A percentile compares a stretch with the other conserved stretches of the same genome.
Evolutionary conservation across 2,113 vertebrate species (phyloP).

Genomic region (Melozone crissalis): DNA sequence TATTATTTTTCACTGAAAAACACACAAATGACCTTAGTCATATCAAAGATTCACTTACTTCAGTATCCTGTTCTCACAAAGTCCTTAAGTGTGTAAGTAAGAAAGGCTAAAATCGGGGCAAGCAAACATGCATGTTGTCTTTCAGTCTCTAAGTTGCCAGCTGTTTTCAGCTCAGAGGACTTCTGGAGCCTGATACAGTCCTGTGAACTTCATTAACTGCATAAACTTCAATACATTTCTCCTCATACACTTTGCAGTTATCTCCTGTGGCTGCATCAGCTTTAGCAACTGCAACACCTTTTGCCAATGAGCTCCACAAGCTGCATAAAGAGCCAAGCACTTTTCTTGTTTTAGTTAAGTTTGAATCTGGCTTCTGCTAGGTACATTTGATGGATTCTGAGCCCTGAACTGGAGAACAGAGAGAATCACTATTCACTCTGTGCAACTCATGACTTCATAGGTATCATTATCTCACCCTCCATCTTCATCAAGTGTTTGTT

Average conservation of each 20-base stretch:
- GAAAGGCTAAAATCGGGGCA: neutral
- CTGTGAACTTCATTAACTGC: neutral
- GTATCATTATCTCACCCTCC: neutral
- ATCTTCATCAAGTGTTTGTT: neutral
- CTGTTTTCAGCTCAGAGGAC: neutral
- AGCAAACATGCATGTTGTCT: neutral
- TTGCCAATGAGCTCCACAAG: neutral
- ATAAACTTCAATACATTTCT: neutral
- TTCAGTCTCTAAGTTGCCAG: neutral
- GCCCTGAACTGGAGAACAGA: neutral
- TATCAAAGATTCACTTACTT: neutral
- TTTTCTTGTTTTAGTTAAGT: neutral
- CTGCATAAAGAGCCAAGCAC: neutral
- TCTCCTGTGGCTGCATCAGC: neutral
- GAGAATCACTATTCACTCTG: neutral
- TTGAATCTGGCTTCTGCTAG: neutral
- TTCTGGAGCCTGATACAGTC: neutral
- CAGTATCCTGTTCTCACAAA: neutral
- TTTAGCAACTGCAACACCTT: neutral
- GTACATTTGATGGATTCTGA: neutral
- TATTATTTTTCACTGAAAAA: neutral
- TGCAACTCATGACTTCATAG: neutral
- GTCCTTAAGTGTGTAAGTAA: fast-evolving
- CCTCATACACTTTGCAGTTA: neutral
- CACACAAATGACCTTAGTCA: neutral